phyloP scores from a whole-genome alignment of 2,888 invertebrate species.

The Nymphalis polychloros region DNA sequence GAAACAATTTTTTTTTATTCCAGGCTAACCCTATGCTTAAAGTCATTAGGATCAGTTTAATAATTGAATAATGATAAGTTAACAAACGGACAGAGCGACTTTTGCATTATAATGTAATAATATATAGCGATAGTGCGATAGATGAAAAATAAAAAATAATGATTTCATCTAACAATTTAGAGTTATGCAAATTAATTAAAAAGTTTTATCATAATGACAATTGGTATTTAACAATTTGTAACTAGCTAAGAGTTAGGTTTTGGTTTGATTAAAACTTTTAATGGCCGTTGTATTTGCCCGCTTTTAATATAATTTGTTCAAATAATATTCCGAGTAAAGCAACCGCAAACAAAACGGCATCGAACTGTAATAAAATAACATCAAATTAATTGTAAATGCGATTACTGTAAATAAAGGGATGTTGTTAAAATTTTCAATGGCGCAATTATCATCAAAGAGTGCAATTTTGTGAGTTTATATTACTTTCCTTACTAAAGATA shows the following conservation, averaged over 20 bases:
- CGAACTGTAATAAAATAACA: constrained; percentile 5
- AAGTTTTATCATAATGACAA: constrained; percentile 28
- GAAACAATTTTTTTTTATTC: no score
- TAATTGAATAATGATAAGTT: no score
- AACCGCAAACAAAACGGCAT: constrained; percentile 9
- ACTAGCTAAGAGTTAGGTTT: constrained; percentile 23
- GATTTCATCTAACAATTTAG: neutral
- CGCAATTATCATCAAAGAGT: no score
- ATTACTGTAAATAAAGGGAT: neutral
- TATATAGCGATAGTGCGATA: no score
- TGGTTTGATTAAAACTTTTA: constrained; percentile 28
- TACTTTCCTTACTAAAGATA: no score
- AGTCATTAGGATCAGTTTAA: no score
- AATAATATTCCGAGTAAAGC: constrained; percentile 6
- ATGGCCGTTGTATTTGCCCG: constrained; percentile 23
- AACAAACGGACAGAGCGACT: no score
- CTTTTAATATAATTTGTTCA: constrained; percentile 25
- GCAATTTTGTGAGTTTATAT: no score
- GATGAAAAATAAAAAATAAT: no score
- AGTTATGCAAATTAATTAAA: constrained; percentile 19
- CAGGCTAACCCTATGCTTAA: no score
- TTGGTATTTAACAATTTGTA: constrained; percentile 28
- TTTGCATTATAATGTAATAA: no score
- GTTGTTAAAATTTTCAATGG: no score
- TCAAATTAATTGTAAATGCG: neutral